Evolutionary conservation across 30 jellyfish, hydroid and myxozoan species (phyloP).

Genomic region (Hydractinia symbiolongicarpus): DNA sequence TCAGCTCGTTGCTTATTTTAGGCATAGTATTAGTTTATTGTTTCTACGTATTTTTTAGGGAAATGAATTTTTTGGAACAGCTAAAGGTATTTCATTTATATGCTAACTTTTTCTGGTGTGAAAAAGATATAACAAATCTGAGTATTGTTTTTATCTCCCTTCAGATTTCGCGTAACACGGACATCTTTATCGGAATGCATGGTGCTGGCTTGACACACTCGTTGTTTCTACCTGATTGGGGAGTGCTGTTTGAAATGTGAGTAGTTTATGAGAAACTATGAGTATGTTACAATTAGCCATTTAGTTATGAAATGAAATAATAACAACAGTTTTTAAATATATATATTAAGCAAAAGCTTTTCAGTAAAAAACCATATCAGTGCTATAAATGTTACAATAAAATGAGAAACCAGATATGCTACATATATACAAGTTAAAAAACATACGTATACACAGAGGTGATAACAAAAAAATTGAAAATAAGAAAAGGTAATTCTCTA

Average conservation of each 20-base stretch:
- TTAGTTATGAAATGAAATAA: no score
- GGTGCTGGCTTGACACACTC: constrained; percentile 89
- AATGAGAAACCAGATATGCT: no score
- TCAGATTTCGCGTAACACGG: constrained; percentile 65
- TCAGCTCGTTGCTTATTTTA: no score
- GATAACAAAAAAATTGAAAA: no score
- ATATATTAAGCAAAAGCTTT: no score
- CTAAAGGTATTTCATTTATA: constrained; percentile 36
- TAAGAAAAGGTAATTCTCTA: no score
- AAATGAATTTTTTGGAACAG: constrained; percentile 59
- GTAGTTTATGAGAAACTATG: constrained; percentile 11
- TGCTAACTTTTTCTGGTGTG: not conserved
- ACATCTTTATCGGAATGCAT: constrained; percentile 75
- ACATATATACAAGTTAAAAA: no score
- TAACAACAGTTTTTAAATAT: no score
- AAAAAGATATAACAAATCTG: not conserved
- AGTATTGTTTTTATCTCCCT: not conserved
- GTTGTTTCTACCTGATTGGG: constrained; percentile 81
- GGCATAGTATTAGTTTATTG: no score
- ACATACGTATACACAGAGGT: no score
- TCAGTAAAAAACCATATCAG: no score
- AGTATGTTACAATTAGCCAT: not conserved
- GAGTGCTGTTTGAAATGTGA: constrained; percentile 60
- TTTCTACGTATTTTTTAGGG: constrained; percentile 29
- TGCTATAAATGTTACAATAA: no score